phyloP scores from a whole-genome alignment of 1,140 invertebrate species.

The Atta cephalotes region DNA sequence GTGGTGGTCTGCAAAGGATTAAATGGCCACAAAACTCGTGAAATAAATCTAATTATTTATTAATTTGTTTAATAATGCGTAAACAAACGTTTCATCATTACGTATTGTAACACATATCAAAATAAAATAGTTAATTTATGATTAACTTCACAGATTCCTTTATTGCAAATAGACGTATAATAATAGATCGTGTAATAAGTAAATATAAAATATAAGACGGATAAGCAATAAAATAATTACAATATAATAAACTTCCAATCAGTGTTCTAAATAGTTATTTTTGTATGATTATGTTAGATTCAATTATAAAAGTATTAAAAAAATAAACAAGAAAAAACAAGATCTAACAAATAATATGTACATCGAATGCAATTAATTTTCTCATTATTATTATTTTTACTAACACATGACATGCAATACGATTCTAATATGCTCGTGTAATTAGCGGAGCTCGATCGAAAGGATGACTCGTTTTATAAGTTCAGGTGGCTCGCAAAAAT shows the following conservation, averaged over 20 bases:
- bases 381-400: background rate
- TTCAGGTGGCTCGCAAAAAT: constrained; percentile 19
- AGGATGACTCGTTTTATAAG: constrained; percentile 28
- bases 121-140: constrained; percentile 15
- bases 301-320: constrained; percentile 3
- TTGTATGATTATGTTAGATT: background rate
- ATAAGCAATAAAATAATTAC: background rate
- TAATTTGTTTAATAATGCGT: background rate
- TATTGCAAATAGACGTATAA: background rate
- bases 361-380: constrained; percentile 17
- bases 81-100: background rate
- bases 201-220: background rate
- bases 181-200: background rate
- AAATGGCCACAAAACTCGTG: background rate
- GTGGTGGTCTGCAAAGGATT: too few species aligned
- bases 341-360: background rate
- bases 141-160: constrained; percentile 11
- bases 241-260: constrained; percentile 12
- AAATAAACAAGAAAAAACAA: background rate
- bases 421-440: background rate
- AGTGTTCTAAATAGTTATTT: constrained; percentile 25
- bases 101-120: background rate
- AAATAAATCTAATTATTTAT: background rate
- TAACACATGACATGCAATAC: background rate
- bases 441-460: background rate